These are phyloP conservation scores for Bambusicola thoracicus DNA, from an alignment of 2,113 vertebrate genomes.

Conservation along the genomic window DNA sequence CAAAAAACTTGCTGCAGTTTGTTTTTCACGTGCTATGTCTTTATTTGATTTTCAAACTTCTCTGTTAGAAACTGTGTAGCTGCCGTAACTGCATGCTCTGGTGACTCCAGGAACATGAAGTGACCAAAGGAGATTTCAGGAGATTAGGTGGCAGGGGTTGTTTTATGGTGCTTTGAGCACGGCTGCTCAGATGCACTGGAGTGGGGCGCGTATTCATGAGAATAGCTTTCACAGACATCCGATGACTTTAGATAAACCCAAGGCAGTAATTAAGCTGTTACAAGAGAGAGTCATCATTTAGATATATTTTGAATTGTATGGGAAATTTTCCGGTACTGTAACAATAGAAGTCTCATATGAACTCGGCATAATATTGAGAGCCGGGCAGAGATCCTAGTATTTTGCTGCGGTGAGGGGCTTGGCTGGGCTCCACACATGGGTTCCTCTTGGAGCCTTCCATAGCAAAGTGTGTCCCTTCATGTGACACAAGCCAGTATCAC, in stretches of 20 bases:
- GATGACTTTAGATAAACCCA: neutral
- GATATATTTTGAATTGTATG: neutral
- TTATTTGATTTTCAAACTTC: neutral
- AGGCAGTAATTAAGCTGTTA: neutral
- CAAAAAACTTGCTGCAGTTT: neutral
- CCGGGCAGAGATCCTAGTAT: neutral
- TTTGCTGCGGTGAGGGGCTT: neutral
- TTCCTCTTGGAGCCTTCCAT: neutral
- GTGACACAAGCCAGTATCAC: fast-evolving
- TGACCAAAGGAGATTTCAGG: neutral
- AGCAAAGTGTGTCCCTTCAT: neutral
- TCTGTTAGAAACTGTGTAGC: neutral
- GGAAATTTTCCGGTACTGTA: neutral
- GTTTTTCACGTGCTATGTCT: neutral
- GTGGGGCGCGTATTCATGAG: neutral
- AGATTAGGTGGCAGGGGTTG: neutral
- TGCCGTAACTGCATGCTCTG: neutral
- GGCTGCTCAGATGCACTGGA: neutral
- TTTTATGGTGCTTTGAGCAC: neutral
- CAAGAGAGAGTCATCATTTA: neutral
- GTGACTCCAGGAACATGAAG: neutral
- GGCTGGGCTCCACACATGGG: neutral
- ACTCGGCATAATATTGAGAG: neutral
- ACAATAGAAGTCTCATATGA: neutral
- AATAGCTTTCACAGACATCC: neutral